Percentiles rank a stretch among this genome's conserved stretches.
phyloP scores from a whole-genome alignment of 1,140 invertebrate species.

The Meloidogyne hapla region DNA sequence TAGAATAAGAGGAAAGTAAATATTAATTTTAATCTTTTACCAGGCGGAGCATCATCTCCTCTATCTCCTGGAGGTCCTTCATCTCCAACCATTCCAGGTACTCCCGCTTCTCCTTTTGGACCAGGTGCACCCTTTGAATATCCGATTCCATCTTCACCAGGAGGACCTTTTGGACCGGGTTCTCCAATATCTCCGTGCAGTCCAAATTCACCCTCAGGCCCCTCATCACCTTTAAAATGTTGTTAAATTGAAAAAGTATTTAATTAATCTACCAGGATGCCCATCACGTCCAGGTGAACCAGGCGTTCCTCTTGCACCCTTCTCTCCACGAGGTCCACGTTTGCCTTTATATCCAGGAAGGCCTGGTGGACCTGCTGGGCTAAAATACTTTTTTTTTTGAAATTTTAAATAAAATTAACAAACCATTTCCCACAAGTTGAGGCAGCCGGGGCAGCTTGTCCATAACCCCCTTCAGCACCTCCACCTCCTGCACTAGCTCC shows the following conservation, averaged over 20 bases:
- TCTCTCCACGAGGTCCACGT: slow-evolving; percentile 43
- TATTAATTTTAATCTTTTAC: slow-evolving; percentile 5
- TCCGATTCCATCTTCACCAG: slow-evolving; percentile 33
- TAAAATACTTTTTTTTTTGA: background rate
- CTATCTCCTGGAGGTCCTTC: slow-evolving; percentile 44
- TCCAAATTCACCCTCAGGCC: slow-evolving; percentile 27
- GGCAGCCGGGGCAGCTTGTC: background rate
- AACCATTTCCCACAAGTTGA: slow-evolving; percentile 17
- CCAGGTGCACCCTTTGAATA: slow-evolving; percentile 43
- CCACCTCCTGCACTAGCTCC: slow-evolving; percentile 12
- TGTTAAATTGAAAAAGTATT: background rate
- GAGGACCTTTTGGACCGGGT: slow-evolving; percentile 23
- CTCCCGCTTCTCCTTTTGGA: slow-evolving; percentile 41
- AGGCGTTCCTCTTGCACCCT: slow-evolving; percentile 39
- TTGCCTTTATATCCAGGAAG: slow-evolving; percentile 46
- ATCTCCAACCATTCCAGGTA: slow-evolving; percentile 33
- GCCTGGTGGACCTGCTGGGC: slow-evolving; percentile 42
- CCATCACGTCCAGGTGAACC: slow-evolving; percentile 32
- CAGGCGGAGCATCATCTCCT: slow-evolving; percentile 42
- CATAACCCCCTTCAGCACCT: slow-evolving; percentile 11
- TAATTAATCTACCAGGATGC: slow-evolving; percentile 7
- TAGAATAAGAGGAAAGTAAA: background rate
- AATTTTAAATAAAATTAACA: background rate
- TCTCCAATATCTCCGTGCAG: slow-evolving; percentile 32
- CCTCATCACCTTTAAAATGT: slow-evolving; percentile 19